These are phyloP conservation scores for Branchellion lobata DNA, from an alignment of 2,888 invertebrate species.

Conservation along the genomic window DNA sequence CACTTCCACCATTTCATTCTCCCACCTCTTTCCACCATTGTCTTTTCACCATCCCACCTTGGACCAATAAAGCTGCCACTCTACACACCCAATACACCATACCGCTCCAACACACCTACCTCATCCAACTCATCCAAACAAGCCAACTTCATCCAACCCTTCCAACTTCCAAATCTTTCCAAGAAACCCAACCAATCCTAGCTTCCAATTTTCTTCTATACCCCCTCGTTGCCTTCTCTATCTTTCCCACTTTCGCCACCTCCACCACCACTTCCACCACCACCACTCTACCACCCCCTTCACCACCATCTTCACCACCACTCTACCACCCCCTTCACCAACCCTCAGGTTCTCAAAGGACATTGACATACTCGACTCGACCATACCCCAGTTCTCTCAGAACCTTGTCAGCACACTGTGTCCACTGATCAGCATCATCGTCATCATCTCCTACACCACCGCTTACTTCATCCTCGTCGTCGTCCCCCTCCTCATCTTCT, in stretches of 20 bases:
- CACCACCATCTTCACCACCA: background rate
- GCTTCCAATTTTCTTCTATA: no score
- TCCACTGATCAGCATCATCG: constrained; percentile 56
- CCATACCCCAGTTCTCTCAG: constrained; percentile 50
- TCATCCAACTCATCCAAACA: background rate
- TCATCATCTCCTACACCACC: constrained; percentile 57
- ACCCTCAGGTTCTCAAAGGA: constrained; percentile 51
- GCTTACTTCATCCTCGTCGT: constrained; percentile 55
- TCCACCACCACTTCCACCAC: background rate
- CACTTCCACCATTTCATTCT: constrained; percentile 1
- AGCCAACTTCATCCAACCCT: background rate
- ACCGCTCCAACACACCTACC: background rate
- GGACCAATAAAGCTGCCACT: background rate
- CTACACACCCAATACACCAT: background rate
- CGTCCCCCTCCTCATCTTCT: constrained; percentile 57
- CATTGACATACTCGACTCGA: constrained; percentile 51
- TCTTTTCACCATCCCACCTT: constrained; percentile 4
- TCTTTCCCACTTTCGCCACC: no score
- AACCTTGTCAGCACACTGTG: constrained; percentile 50
- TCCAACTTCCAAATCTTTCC: background rate
- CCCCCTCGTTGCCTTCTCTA: no score
- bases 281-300: no score
- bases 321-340: background rate
- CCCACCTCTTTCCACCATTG: background rate
- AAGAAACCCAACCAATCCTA: no score